Conservation (phyloP, 2,888 invertebrate genomes). For the Cheilosia vernalis region DNA sequence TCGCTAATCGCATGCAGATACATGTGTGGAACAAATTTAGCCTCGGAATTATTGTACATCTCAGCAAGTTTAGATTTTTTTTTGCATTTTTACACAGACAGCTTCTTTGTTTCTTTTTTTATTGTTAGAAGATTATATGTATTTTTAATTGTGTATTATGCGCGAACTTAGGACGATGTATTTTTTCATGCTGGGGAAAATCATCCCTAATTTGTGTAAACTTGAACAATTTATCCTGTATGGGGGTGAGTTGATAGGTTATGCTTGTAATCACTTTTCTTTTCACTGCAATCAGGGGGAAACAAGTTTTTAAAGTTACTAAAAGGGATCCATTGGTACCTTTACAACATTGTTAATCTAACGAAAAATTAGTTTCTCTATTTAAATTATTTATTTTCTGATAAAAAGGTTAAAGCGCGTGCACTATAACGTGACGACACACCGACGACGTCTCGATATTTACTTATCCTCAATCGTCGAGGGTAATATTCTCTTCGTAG, state of each 20-base stretch:
- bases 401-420: constrained; percentile 61
- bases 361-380: constrained; percentile 3
- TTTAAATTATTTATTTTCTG: constrained; percentile 23
- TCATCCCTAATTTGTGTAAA: constrained; percentile 55
- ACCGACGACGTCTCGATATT: constrained; percentile 72
- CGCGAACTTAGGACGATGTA: constrained; percentile 12
- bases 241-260: constrained; percentile 23
- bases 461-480: constrained; percentile 63
- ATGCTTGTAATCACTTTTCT: constrained; percentile 22
- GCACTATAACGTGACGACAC: constrained; percentile 75
- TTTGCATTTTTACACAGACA: constrained; percentile 31
- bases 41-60: constrained; percentile 39
- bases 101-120: constrained; percentile 21
- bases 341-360: constrained; percentile 42
- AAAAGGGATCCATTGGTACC: constrained; percentile 7
- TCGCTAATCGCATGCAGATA: neutral
- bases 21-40: constrained; percentile 29
- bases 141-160: neutral
- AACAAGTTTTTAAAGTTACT: neutral
- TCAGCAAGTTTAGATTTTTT: constrained; percentile 17
- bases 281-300: constrained; percentile 1
- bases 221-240: constrained; percentile 36
- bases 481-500: constrained; percentile 43
- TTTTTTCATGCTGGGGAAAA: constrained; percentile 30
- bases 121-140: constrained; percentile 9